These are phyloP conservation scores for Peromyscus attwateri DNA, from an alignment of 2,797 vertebrate genomes.

Conservation along the genomic window DNA sequence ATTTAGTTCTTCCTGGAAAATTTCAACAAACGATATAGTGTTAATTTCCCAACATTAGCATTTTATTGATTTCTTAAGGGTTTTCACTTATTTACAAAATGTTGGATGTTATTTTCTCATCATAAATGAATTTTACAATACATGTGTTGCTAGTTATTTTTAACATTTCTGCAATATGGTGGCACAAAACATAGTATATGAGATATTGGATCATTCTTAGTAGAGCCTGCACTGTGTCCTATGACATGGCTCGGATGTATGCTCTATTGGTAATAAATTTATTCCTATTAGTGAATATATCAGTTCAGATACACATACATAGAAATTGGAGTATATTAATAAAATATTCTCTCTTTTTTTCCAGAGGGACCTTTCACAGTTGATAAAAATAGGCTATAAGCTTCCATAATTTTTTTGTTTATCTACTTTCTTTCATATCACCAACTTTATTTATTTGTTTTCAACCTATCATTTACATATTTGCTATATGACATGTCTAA, in stretches of 20 bases:
- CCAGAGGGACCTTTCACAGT: not conserved
- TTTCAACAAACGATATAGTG: not conserved
- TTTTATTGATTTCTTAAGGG: not conserved
- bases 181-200: not conserved
- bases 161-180: not conserved
- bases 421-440: not conserved
- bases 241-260: not conserved
- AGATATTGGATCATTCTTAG: not conserved
- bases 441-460: not conserved
- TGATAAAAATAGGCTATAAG: not conserved
- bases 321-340: conserved; percentile 1
- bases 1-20: not conserved
- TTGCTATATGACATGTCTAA: not conserved
- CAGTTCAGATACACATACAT: not conserved
- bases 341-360: not conserved
- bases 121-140: conserved; percentile 5
- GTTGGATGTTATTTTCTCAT: not conserved
- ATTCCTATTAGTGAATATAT: not conserved
- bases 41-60: not conserved
- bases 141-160: not conserved
- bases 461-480: not conserved
- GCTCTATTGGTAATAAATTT: not conserved
- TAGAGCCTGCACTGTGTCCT: not conserved
- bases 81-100: conserved; percentile 34
- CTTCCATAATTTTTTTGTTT: not conserved